phyloP scores from a whole-genome alignment of 2,888 invertebrate species.

The Drosophila nigritarsus region DNA sequence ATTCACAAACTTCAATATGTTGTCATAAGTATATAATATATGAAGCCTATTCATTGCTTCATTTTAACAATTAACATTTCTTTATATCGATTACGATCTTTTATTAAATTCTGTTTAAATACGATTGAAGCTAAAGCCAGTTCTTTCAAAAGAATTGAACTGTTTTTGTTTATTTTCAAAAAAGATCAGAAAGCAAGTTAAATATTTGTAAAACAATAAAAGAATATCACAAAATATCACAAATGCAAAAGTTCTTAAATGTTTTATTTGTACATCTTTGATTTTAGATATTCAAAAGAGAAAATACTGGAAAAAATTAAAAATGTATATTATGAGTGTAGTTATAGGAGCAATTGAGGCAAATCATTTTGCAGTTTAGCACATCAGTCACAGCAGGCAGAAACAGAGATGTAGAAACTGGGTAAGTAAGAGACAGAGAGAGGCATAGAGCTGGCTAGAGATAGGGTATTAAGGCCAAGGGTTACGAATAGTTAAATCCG shows the following conservation, averaged over 20 bases:
- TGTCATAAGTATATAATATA: background rate
- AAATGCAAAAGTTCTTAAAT: background rate
- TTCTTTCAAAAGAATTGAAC: background rate
- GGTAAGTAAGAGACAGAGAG: background rate
- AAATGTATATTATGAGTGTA: constrained; percentile 5
- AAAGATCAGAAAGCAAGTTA: background rate
- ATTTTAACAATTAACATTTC: too few species aligned
- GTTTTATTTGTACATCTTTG: background rate
- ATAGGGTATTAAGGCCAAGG: constrained; percentile 54
- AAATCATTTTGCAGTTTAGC: constrained; percentile 41
- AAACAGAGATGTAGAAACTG: constrained; percentile 2
- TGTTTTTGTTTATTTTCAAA: background rate
- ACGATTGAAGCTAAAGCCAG: background rate
- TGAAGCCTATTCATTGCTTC: background rate
- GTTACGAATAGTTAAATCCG: constrained; percentile 74
- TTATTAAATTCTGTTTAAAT: background rate
- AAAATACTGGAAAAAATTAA: background rate
- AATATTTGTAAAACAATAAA: background rate
- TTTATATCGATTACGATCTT: too few species aligned
- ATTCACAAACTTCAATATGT: background rate
- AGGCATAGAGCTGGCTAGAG: constrained; percentile 10
- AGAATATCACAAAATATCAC: background rate
- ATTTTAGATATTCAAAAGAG: background rate
- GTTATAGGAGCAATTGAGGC: constrained; percentile 37
- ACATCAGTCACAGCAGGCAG: constrained; percentile 46